Percentiles rank a stretch among this genome's conserved stretches.
Conservation (phyloP, 2,888 invertebrate genomes). For the Arrhopalites spinosus region DNA sequence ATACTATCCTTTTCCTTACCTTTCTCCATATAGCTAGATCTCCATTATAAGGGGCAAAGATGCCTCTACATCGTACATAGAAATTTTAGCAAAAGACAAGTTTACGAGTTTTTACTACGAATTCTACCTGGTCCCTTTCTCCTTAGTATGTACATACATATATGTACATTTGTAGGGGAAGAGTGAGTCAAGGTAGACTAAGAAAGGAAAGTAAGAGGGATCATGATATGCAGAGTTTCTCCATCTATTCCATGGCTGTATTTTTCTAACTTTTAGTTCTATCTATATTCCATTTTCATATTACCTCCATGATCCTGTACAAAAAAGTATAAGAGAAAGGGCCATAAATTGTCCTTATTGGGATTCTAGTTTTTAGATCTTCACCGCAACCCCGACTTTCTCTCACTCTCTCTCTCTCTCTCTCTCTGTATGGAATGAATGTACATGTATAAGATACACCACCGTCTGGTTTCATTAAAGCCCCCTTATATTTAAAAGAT, state of each 20-base stretch:
- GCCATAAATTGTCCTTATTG: conserved; percentile 19
- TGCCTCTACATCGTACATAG: too few species aligned
- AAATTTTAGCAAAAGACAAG: too few species aligned
- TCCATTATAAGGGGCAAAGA: too few species aligned
- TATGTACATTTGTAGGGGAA: neutral
- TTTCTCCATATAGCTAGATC: too few species aligned
- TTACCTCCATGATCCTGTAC: neutral
- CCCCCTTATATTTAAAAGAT: conserved; percentile 10
- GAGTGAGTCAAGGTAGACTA: neutral
- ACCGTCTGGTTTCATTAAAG: conserved; percentile 26
- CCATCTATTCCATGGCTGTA: neutral
- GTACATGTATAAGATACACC: neutral
- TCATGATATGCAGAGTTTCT: neutral
- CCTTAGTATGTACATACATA: neutral
- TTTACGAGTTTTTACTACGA: neutral
- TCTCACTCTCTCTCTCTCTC: neutral
- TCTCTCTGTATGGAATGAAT: too few species aligned
- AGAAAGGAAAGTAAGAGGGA: neutral
- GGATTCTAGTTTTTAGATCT: conserved; percentile 15
- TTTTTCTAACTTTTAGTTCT: neutral
- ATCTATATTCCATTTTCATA: neutral
- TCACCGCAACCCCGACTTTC: neutral
- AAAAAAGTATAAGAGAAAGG: too few species aligned
- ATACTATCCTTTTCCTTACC: too few species aligned
- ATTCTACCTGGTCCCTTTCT: neutral